A percentile compares a stretch with the other conserved stretches of the same genome.
phyloP scores from a whole-genome alignment of 2,888 invertebrate genomes.

The Andrena camellia region DNA sequence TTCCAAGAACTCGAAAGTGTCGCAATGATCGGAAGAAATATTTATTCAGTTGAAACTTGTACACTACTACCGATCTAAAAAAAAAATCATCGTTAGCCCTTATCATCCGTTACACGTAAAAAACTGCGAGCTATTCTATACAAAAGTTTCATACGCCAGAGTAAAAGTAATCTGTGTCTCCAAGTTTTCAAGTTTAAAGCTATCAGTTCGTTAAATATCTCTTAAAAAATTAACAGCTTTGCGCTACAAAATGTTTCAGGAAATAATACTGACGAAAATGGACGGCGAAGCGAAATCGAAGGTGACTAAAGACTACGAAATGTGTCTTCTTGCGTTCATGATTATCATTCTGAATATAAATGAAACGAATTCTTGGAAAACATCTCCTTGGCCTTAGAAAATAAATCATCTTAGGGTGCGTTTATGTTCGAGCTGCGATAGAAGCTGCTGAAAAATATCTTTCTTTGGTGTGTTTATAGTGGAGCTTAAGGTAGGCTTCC shows the following conservation, averaged over 20 bases:
- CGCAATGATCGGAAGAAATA: conserved; percentile 42
- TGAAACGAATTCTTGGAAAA: background rate
- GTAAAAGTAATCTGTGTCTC: conserved; percentile 30
- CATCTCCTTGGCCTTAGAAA: conserved; percentile 3
- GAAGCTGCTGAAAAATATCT: too few species aligned
- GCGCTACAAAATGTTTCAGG: conserved; percentile 17
- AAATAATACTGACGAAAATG: conserved; percentile 43
- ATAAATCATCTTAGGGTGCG: background rate
- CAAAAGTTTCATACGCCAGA: conserved; percentile 30
- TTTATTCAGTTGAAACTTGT: conserved; percentile 49
- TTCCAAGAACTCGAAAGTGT: conserved; percentile 12
- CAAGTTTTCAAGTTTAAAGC: conserved; percentile 20
- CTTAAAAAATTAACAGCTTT: conserved; percentile 35
- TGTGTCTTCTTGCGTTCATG: background rate
- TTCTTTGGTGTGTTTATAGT: too few species aligned
- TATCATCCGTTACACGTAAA: conserved; percentile 25
- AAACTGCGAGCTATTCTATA: conserved; percentile 32
- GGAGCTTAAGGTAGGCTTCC: too few species aligned
- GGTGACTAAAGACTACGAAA: background rate
- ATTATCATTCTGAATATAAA: conserved; percentile 17
- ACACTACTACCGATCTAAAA: conserved; percentile 33
- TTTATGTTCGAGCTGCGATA: too few species aligned
- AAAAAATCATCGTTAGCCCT: conserved; percentile 22
- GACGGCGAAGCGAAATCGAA: conserved; percentile 11
- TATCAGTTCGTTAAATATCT: conserved; percentile 31